phyloP scores from a whole-genome alignment of 2,113 vertebrate species.

The Lagopus muta region DNA sequence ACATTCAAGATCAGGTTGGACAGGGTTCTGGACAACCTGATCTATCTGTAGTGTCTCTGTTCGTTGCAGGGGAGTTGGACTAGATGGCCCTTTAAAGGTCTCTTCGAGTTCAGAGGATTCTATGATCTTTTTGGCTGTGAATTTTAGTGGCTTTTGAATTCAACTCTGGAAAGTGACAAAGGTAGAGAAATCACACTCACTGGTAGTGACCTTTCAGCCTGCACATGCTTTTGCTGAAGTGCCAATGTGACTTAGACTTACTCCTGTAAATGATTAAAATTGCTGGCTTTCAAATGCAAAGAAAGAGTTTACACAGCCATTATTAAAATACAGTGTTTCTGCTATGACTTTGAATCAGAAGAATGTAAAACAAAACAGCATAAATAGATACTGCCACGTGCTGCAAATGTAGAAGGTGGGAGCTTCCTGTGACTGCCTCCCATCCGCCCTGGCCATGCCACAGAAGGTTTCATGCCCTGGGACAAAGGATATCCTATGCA shows the following conservation, averaged over 20 bases:
- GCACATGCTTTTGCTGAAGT: neutral
- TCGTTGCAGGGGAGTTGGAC: no score
- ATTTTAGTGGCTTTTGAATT: neutral
- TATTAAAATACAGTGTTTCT: no score
- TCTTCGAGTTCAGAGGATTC: no score
- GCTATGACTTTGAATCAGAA: neutral
- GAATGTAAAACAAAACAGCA: neutral
- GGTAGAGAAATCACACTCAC: neutral
- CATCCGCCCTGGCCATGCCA: neutral
- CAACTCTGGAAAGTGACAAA: neutral
- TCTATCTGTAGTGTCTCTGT: no score
- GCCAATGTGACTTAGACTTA: neutral
- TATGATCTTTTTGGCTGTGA: neutral
- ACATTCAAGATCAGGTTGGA: no score
- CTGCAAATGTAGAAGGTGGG: neutral
- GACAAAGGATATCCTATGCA: neutral
- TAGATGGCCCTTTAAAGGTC: no score
- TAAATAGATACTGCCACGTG: neutral
- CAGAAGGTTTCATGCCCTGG: neutral
- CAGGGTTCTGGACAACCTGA: no score
- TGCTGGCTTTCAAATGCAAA: neutral
- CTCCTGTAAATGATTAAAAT: neutral
- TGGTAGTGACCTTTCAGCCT: neutral
- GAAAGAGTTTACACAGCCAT: neutral
- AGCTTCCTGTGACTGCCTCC: neutral